These are phyloP conservation scores for Montipora efflorescens DNA, from an alignment of 64 coral and sea anemone species.

Conservation along the genomic window DNA sequence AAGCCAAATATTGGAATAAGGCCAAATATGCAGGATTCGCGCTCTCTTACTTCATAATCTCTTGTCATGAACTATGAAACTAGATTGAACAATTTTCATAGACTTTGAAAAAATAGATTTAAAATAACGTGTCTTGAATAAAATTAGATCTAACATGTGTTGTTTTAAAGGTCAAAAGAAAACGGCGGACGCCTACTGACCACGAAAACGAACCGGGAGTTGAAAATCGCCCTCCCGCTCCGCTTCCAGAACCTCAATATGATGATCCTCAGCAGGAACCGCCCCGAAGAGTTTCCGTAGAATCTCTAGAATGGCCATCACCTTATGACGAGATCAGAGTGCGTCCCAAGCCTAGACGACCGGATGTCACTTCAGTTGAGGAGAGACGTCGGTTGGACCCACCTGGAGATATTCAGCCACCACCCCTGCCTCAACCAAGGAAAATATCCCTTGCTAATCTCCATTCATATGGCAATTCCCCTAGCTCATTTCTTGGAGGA, in stretches of 20 bases:
- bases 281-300: background rate
- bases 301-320: background rate
- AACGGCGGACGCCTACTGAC: background rate
- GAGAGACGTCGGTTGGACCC: background rate
- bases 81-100: no score
- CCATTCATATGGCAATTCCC: background rate
- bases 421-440: background rate
- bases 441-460: background rate
- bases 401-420: background rate
- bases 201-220: no score
- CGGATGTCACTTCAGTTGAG: background rate
- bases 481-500: background rate
- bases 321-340: background rate
- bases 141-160: no score
- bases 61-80: no score
- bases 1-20: no score
- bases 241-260: background rate
- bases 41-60: no score
- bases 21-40: no score
- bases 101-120: no score
- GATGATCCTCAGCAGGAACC: background rate
- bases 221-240: background rate
- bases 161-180: background rate
- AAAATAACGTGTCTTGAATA: no score
- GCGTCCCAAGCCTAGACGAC: background rate